These are phyloP conservation scores for Drosophila arawakana DNA, from an alignment of 1,140 invertebrate genomes.

Conservation along the genomic window DNA sequence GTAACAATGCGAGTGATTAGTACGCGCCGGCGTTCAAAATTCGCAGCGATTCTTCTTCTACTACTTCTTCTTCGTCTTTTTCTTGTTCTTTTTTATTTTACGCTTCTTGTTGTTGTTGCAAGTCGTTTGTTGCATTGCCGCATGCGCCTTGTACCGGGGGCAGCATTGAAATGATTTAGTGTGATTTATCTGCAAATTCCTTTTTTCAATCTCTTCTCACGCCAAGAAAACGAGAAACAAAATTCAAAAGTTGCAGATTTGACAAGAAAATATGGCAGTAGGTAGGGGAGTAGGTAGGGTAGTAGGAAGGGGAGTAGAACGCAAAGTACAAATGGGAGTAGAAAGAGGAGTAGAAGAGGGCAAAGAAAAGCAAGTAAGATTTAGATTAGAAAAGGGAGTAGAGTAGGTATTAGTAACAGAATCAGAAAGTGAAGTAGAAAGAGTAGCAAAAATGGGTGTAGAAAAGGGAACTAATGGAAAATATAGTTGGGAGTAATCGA, in stretches of 20 bases:
- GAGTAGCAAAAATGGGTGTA: no score
- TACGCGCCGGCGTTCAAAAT: constrained; percentile 80
- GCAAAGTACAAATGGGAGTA: no score
- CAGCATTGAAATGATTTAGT: constrained; percentile 80
- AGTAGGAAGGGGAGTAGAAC: no score
- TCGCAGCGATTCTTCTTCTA: constrained; percentile 47
- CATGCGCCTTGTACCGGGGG: constrained; percentile 64
- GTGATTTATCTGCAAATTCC: constrained; percentile 82
- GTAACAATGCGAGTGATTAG: constrained; percentile 83
- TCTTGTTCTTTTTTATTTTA: constrained; percentile 1
- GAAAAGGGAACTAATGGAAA: no score
- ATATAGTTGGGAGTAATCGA: no score
- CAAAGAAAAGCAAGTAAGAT: no score
- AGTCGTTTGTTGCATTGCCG: constrained; percentile 61
- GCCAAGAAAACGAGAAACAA: constrained; percentile 45
- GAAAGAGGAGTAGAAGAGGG: no score
- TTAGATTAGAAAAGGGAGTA: no score
- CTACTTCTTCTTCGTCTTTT: constrained; percentile 38
- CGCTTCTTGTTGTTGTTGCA: constrained; percentile 28
- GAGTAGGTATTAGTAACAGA: no score
- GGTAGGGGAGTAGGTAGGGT: background rate
- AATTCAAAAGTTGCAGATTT: background rate
- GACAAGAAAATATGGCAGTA: background rate
- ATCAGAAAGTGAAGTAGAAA: no score
- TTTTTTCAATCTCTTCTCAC: constrained; percentile 81